These are phyloP conservation scores for Pangasius krempfi DNA, from an alignment of 2,797 vertebrate species.

Conservation along the genomic window DNA sequence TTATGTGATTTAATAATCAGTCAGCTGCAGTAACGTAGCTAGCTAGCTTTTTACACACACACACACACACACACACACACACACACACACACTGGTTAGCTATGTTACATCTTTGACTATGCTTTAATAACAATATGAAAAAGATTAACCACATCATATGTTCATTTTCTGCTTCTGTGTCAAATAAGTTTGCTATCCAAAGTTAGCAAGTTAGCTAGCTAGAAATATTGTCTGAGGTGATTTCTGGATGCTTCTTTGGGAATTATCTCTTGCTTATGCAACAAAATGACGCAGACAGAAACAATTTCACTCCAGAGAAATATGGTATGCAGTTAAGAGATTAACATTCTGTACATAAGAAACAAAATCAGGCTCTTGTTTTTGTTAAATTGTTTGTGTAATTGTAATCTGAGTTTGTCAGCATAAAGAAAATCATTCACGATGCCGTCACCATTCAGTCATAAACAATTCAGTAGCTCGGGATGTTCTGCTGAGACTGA, in stretches of 20 bases:
- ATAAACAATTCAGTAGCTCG: slow-evolving; percentile 29
- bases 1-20: background rate
- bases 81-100: background rate
- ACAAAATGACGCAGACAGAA: background rate
- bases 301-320: background rate
- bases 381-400: background rate
- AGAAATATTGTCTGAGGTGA: background rate
- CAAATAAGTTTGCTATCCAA: background rate
- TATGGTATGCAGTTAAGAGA: background rate
- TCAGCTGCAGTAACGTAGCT: too few relatives aligned
- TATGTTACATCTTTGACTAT: too few relatives aligned
- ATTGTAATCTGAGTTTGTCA: background rate
- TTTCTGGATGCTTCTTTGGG: background rate
- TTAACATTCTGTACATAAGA: background rate
- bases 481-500: slow-evolving; percentile 22
- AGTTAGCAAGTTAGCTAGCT: background rate
- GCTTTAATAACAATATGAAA: background rate
- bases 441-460: background rate
- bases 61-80: background rate
- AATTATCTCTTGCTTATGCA: background rate
- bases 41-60: slow-evolving; percentile 10
- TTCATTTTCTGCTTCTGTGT: background rate
- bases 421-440: background rate
- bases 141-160: background rate
- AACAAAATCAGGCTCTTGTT: too few relatives aligned